These are phyloP conservation scores for Asbolus verrucosus DNA, from an alignment of 1,140 invertebrate species.

Conservation along the genomic window DNA sequence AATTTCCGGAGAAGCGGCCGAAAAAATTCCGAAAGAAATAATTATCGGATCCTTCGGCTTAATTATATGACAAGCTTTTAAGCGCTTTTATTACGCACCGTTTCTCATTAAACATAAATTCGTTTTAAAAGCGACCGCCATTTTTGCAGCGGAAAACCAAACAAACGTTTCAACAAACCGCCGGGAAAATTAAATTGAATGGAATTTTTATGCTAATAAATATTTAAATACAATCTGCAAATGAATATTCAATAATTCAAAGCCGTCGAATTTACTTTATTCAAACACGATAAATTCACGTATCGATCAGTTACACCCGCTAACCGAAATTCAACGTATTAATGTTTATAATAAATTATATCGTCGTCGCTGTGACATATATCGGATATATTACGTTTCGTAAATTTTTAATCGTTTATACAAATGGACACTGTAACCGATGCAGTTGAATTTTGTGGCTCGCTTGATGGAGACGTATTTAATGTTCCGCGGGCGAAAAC, in stretches of 20 bases:
- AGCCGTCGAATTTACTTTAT: slow-evolving; percentile 32
- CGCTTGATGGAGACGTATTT: too few species aligned
- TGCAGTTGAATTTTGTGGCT: slow-evolving; percentile 26
- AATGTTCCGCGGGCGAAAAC: slow-evolving; percentile 24
- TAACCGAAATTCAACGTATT: slow-evolving; percentile 35
- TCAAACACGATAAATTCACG: slow-evolving; percentile 22
- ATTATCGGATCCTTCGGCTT: slow-evolving; percentile 11
- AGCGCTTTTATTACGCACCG: background rate
- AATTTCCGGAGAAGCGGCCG: too few species aligned
- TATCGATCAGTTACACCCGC: slow-evolving; percentile 16
- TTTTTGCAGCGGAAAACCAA: slow-evolving; percentile 5
- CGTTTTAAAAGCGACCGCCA: slow-evolving; percentile 8
- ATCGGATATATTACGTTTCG: slow-evolving; percentile 5
- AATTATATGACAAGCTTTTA: slow-evolving; percentile 21
- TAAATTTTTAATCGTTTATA: slow-evolving; percentile 28
- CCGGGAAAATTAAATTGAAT: slow-evolving; percentile 32
- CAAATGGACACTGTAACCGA: slow-evolving; percentile 24
- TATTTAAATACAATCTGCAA: slow-evolving; percentile 35
- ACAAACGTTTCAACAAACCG: slow-evolving; percentile 18
- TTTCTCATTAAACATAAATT: slow-evolving; percentile 9
- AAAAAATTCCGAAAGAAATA: too few species aligned
- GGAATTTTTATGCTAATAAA: slow-evolving; percentile 39
- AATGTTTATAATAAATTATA: slow-evolving; percentile 32
- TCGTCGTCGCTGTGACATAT: slow-evolving; percentile 8
- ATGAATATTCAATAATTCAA: slow-evolving; percentile 38